Evolutionary conservation across 2,888 invertebrate species (phyloP).

Genomic region (Troglohyphantes excavatus): DNA sequence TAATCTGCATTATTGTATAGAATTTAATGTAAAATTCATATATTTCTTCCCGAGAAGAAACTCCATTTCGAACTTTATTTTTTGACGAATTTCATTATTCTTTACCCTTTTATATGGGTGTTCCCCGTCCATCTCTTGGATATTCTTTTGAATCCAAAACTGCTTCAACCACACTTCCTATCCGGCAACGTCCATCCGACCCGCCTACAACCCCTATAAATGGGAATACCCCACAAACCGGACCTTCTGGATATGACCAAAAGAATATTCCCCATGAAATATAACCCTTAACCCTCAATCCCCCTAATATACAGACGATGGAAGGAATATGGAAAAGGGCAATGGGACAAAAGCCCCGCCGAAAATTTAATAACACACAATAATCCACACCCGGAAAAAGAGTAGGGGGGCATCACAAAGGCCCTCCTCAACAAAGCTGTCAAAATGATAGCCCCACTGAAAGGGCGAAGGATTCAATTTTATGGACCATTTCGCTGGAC

Average conservation of each 20-base stretch:
- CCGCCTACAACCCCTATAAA: too few relatives aligned
- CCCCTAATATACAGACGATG: constrained; percentile 8
- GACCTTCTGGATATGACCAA: background rate
- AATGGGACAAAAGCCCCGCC: background rate
- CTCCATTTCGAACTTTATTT: too few relatives aligned
- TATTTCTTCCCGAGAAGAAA: too few relatives aligned
- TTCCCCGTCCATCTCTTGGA: too few relatives aligned
- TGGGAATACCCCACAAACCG: background rate
- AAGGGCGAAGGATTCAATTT: constrained; percentile 66
- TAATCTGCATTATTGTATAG: too few relatives aligned
- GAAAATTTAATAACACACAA: constrained; percentile 63
- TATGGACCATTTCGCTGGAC: constrained; percentile 70
- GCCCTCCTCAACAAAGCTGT: constrained; percentile 51
- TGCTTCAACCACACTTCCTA: too few relatives aligned
- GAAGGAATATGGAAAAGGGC: background rate
- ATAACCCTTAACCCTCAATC: constrained; percentile 27
- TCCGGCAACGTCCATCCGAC: too few relatives aligned
- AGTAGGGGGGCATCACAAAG: constrained; percentile 26
- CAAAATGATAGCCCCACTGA: constrained; percentile 56
- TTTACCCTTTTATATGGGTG: too few relatives aligned
- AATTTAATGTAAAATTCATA: too few relatives aligned
- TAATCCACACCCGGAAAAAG: constrained; percentile 37
- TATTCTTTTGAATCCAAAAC: too few relatives aligned
- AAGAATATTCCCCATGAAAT: constrained; percentile 13
- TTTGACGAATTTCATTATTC: too few relatives aligned